These are phyloP conservation scores for Anastrepha ludens DNA, from an alignment of 1,140 invertebrate genomes.

Conservation along the genomic window DNA sequence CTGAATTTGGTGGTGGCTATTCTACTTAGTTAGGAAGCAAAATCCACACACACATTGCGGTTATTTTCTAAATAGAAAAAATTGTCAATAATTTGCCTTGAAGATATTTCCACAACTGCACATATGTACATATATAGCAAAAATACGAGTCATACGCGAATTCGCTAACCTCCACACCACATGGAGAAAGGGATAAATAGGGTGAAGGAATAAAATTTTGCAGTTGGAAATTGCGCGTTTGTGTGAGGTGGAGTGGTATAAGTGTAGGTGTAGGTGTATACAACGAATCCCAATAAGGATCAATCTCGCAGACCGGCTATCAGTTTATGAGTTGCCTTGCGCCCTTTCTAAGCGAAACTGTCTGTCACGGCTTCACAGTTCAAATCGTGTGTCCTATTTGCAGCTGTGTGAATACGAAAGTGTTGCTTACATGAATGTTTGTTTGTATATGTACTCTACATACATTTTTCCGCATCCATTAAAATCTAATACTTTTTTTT, in stretches of 20 bases:
- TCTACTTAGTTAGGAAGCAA: background rate
- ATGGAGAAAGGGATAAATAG: too few relatives aligned
- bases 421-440: background rate
- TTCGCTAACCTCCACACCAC: too few relatives aligned
- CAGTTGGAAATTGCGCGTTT: too few relatives aligned
- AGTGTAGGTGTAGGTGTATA: background rate
- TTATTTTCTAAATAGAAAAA: background rate
- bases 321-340: background rate
- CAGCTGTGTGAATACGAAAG: conserved; percentile 36
- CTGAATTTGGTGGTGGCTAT: background rate
- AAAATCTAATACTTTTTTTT: too few relatives aligned
- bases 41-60: background rate
- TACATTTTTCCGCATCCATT: too few relatives aligned
- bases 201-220: too few relatives aligned
- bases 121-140: too few relatives aligned
- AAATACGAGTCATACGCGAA: too few relatives aligned
- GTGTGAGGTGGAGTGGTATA: too few relatives aligned
- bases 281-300: background rate
- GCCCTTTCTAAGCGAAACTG: background rate
- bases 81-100: background rate
- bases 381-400: background rate
- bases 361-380: conserved; percentile 34
- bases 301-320: background rate
- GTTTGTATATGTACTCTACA: background rate
- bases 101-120: background rate